Evolutionary conservation across 2,113 vertebrate species (phyloP).

Genomic region (Cathartes aura): DNA sequence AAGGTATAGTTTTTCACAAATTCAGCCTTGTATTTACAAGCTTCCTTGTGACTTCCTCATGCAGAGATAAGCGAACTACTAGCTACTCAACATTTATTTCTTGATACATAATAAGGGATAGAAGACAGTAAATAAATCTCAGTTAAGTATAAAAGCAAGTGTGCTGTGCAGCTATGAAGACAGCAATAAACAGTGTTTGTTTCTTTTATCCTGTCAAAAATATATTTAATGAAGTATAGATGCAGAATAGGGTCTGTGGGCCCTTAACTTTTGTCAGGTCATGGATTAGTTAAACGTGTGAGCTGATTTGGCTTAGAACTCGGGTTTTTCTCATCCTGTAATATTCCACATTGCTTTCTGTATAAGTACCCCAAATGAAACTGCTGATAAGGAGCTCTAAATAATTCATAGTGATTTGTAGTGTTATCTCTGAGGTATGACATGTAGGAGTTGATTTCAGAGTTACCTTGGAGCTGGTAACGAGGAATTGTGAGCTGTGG

Average conservation of each 20-base stretch:
- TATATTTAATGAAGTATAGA: background rate
- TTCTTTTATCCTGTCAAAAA: background rate
- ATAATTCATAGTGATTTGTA: background rate
- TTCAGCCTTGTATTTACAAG: background rate
- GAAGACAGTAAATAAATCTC: background rate
- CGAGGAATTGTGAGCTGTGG: background rate
- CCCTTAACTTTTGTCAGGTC: background rate
- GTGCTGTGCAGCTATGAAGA: background rate
- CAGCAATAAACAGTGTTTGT: background rate
- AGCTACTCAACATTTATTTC: background rate
- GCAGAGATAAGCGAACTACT: background rate
- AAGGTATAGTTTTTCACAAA: background rate
- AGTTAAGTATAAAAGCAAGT: background rate
- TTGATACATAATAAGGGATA: fast-evolving
- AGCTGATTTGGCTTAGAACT: background rate
- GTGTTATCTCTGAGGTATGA: background rate
- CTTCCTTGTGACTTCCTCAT: background rate
- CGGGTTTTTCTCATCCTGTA: background rate
- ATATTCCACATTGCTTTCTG: background rate
- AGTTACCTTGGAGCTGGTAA: background rate
- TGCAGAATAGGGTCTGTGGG: background rate
- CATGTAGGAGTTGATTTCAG: background rate
- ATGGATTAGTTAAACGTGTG: background rate
- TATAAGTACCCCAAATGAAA: background rate
- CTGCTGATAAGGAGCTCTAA: background rate